Percentiles rank a stretch among this genome's conserved stretches.
phyloP scores from a whole-genome alignment of 2,797 vertebrate genomes.

The Typhlichthys subterraneus region DNA sequence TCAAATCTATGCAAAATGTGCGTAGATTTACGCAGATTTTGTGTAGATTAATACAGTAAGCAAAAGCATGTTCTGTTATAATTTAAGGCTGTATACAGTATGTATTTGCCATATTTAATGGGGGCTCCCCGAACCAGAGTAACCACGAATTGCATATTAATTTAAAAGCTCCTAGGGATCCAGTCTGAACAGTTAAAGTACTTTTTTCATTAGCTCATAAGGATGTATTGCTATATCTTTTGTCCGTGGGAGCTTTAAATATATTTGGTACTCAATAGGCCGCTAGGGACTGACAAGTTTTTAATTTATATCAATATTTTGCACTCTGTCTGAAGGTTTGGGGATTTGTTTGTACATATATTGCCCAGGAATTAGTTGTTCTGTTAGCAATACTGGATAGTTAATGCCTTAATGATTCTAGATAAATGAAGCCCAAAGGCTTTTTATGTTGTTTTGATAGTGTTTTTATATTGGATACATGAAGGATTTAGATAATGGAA shows the following conservation, averaged over 20 bases:
- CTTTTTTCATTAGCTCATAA: too few species aligned
- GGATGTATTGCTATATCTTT: too few species aligned
- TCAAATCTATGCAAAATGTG: too few species aligned
- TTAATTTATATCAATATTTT: constrained; percentile 66
- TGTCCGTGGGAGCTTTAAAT: not conserved
- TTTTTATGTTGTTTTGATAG: constrained; percentile 48
- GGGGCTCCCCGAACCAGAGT: too few species aligned
- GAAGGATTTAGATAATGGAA: constrained; percentile 41
- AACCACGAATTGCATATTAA: too few species aligned
- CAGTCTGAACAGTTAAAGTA: too few species aligned
- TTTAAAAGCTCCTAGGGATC: too few species aligned
- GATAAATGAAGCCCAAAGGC: constrained; percentile 58
- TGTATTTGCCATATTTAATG: too few species aligned
- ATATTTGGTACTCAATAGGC: constrained; percentile 50
- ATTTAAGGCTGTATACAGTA: too few species aligned
- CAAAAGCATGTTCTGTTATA: too few species aligned
- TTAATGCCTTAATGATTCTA: constrained; percentile 75
- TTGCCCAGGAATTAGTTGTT: constrained; percentile 59
- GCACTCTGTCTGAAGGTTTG: constrained; percentile 63
- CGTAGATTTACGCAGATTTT: too few species aligned
- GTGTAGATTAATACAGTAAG: too few species aligned
- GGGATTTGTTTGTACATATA: constrained; percentile 23
- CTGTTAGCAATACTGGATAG: constrained; percentile 79
- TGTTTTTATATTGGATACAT: constrained; percentile 54
- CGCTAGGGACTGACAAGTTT: constrained; percentile 51